Base-by-base conservation (phyloP, 2,888 invertebrate species). In the Meliscaeva auricollis region DNA sequence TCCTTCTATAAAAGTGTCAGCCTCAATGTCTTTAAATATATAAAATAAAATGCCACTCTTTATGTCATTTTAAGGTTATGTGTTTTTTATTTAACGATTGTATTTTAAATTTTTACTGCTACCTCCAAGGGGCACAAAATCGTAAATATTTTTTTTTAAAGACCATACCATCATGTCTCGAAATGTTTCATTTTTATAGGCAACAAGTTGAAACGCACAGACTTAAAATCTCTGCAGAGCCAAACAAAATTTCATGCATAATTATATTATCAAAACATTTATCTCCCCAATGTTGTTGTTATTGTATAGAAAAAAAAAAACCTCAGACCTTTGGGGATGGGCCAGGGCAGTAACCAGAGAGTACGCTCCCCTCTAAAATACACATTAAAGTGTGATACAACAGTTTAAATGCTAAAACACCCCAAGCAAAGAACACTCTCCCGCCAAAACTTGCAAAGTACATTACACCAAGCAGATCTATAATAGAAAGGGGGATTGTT, bases 211-310 rank as follows among this genome's bases (percentile, higher is more conserved):
- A 66, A 70, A 44, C 41, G n/a, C 82, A n/a, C n/a, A 73, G 73
- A 69, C 60, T 26, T 38, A 78, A 83, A 41, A 46, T 44, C 54
- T 22, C 52, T 58, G 13, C 58, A 15, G 5, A 54, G 8, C 54
- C 52, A 35, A 56, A 52, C 22, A 69, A 75, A 75, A 80, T 84
- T 80, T 80, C 84, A 84, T 84, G 84, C 80, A 84, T 84, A 84
- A 84, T 84, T 84, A 84, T 84, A 84, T 84, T 84, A 84, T 84
- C 84, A 84, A 84, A 84, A 84, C 75, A 84, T 84, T 84, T 84
- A 84, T 80, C 80, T 84, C 74, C 70, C 64, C 80, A 80, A 54
- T 69, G 69, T 74, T 79, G n/a, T n/a, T n/a, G n/a, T n/a, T n/a
- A n/a, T n/a, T n/a, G n/a, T n/a, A 83, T 83, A 58, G 2, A 26